These are phyloP conservation scores for Panagrolaimus sp. DNA, from an alignment of 1,140 invertebrate species.

Conservation along the genomic window DNA sequence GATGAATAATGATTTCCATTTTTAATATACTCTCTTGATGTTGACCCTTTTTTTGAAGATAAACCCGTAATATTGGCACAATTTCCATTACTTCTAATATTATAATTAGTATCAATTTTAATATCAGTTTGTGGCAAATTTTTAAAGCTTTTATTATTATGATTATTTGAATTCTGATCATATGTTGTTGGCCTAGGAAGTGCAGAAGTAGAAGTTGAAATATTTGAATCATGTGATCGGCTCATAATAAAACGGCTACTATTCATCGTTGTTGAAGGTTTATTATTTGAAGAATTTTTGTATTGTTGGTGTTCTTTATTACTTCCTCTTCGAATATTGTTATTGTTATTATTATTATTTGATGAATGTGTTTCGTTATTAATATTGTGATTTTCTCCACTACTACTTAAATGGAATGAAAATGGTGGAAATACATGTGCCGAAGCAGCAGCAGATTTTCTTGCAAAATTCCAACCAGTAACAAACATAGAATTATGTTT, in stretches of 20 bases:
- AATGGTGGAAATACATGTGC: slow-evolving; percentile 9
- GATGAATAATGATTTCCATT: too few relatives aligned
- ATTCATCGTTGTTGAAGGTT: slow-evolving; percentile 1
- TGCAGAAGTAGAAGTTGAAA: neutral
- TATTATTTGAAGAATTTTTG: too few relatives aligned
- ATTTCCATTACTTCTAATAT: too few relatives aligned
- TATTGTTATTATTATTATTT: slow-evolving; percentile 11
- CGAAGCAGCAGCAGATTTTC: slow-evolving; percentile 5
- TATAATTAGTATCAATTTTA: too few relatives aligned
- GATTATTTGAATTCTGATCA: too few relatives aligned
- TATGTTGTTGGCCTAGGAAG: too few relatives aligned
- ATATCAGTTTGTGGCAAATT: too few relatives aligned
- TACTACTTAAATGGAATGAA: slow-evolving; percentile 5
- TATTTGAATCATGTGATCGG: slow-evolving; percentile 5
- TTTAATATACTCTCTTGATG: too few relatives aligned
- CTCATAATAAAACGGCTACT: slow-evolving; percentile 11
- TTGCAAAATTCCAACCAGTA: slow-evolving; percentile 14
- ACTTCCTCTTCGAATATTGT: neutral
- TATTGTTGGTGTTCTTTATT: slow-evolving; percentile 5
- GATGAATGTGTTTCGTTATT: neutral
- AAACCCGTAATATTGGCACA: too few relatives aligned
- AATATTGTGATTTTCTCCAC: neutral
- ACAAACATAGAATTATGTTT: slow-evolving; percentile 12
- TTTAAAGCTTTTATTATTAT: too few relatives aligned
- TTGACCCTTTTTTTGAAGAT: too few relatives aligned